A percentile compares a stretch with the other conserved stretches of the same genome.
These are phyloP conservation scores for Stylophora pistillata DNA, from an alignment of 64 coral and sea anemone species.

Conservation along the genomic window DNA sequence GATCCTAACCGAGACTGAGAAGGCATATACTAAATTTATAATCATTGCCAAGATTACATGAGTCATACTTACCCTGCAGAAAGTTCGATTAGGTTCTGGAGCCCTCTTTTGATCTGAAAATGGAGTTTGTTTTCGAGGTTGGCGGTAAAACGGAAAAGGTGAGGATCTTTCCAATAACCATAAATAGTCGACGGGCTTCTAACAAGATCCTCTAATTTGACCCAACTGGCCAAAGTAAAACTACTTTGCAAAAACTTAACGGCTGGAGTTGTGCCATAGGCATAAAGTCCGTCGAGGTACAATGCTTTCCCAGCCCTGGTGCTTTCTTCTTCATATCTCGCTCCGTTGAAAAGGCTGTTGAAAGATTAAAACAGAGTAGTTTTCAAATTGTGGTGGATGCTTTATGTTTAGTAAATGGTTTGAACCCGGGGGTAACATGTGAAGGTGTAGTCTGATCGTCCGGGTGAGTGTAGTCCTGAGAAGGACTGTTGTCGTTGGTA, in stretches of 20 bases:
- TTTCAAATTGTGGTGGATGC: neutral
- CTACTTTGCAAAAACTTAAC: neutral
- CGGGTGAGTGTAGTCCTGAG: no score
- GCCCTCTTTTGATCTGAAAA: neutral
- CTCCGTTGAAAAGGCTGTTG: neutral
- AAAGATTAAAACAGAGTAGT: neutral
- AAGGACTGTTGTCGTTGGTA: no score
- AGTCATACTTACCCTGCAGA: no score
- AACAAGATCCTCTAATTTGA: neutral
- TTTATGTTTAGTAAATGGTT: neutral
- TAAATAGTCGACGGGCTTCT: neutral
- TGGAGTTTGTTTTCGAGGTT: neutral
- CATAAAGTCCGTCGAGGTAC: neutral
- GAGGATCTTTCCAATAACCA: neutral
- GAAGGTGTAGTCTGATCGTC: no score
- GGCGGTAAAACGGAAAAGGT: neutral
- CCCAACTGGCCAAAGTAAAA: slow-evolving; percentile 32
- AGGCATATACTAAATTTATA: no score
- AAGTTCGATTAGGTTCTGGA: neutral
- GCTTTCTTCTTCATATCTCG: slow-evolving; percentile 2
- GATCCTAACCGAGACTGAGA: no score
- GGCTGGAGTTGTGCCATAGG: slow-evolving; percentile 18
- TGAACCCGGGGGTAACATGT: no score
- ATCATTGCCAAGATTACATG: no score
- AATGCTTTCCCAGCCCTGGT: neutral